These are phyloP conservation scores for Dendrocopos noguchii DNA, from an alignment of 2,113 vertebrate genomes.

Conservation along the genomic window DNA sequence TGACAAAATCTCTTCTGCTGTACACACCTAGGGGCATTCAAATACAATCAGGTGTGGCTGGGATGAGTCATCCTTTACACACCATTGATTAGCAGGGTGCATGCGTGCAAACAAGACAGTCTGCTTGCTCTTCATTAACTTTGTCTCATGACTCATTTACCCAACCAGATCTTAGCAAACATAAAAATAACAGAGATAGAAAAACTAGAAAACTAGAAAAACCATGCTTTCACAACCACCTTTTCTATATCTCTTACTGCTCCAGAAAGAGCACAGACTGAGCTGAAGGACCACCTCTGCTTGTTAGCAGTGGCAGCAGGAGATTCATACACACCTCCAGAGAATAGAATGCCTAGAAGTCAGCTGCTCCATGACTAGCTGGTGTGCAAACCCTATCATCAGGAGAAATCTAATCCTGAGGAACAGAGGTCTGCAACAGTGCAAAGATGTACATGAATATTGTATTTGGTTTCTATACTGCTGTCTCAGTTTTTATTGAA, in stretches of 20 bases:
- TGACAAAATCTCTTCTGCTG: background rate
- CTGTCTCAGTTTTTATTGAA: background rate
- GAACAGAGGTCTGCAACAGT: background rate
- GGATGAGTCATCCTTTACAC: background rate
- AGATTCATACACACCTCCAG: fast-evolving
- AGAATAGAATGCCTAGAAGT: background rate
- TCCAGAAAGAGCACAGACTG: background rate
- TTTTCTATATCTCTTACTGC: background rate
- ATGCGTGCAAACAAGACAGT: background rate
- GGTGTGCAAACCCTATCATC: no score
- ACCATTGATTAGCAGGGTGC: background rate
- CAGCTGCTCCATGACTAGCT: background rate
- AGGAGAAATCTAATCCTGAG: background rate
- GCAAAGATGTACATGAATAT: background rate
- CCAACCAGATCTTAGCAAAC: background rate
- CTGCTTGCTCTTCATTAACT: background rate
- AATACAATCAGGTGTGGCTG: background rate
- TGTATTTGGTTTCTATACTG: background rate
- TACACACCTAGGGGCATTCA: background rate
- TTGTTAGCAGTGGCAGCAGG: background rate
- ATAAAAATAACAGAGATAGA: background rate
- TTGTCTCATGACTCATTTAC: background rate
- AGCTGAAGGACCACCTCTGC: fast-evolving
- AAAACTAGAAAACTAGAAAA: background rate
- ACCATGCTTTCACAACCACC: background rate